Evolutionary conservation across 2,888 invertebrate species (phyloP).

Genomic region (Agonopterix heracliana): DNA sequence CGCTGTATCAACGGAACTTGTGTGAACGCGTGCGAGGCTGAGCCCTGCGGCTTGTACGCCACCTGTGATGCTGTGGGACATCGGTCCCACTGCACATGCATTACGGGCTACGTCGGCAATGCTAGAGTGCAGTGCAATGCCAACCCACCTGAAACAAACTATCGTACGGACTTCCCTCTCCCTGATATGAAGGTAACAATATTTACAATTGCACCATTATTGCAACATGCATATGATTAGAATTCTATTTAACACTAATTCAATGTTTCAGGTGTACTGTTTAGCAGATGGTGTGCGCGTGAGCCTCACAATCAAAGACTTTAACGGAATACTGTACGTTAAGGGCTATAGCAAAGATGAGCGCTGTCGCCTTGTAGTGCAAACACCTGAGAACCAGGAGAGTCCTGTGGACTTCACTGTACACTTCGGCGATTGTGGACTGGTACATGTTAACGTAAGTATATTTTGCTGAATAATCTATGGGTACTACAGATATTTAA

Average conservation of each 20-base stretch:
- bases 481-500: no score
- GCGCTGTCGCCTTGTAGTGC: slow-evolving; percentile 88
- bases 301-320: slow-evolving; percentile 85
- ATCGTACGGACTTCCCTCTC: slow-evolving; percentile 87
- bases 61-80: slow-evolving; percentile 87
- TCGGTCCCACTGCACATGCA: slow-evolving; percentile 85
- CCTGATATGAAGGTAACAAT: slow-evolving; percentile 82
- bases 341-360: slow-evolving; percentile 97
- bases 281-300: slow-evolving; percentile 94
- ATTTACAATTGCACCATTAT: not conserved
- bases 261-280: slow-evolving; percentile 81
- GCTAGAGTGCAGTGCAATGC: slow-evolving; percentile 83
- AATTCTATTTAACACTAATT: not conserved
- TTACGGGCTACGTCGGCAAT: slow-evolving; percentile 85
- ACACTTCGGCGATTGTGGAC: slow-evolving; percentile 92
- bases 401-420: slow-evolving; percentile 89
- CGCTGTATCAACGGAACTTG: slow-evolving; percentile 88
- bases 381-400: slow-evolving; percentile 82
- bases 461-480: no score
- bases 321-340: slow-evolving; percentile 93
- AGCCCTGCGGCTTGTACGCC: slow-evolving; percentile 85
- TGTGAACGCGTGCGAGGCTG: slow-evolving; percentile 85
- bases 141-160: slow-evolving; percentile 48
- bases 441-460: slow-evolving; percentile 92
- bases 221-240: no score